Percentiles rank a stretch among this genome's conserved stretches.
Evolutionary conservation across 2,113 vertebrate genomes (phyloP).

Genomic region (Condylura cristata): DNA sequence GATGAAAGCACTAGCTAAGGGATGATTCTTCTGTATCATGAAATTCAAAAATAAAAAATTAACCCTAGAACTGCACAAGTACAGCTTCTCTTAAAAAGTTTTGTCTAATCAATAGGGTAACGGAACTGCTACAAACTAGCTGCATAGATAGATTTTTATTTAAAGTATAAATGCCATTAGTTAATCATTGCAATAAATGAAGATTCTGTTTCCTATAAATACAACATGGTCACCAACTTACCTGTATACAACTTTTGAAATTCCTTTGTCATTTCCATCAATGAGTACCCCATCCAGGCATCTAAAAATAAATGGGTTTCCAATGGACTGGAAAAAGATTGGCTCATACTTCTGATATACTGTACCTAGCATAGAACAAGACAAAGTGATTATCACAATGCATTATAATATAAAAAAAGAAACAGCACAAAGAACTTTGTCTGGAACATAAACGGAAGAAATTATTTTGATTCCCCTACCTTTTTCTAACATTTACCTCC

Average conservation of each 20-base stretch:
- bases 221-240: constrained; percentile 71
- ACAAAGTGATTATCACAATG: not conserved
- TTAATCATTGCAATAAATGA: not conserved
- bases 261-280: constrained; percentile 95
- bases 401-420: not conserved
- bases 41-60: not conserved
- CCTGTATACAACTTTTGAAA: constrained; percentile 94
- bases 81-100: not conserved
- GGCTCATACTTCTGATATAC: constrained; percentile 94
- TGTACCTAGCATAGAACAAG: constrained; percentile 86
- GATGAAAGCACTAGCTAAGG: fast-evolving
- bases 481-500: constrained; percentile 10
- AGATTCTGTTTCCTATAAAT: not conserved
- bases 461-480: not conserved
- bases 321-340: constrained; percentile 95
- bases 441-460: not conserved
- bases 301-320: constrained; percentile 95
- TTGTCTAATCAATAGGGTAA: not conserved
- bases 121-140: not conserved
- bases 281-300: constrained; percentile 94
- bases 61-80: not conserved
- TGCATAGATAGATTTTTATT: constrained; percentile 32
- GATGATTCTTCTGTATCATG: not conserved
- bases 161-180: not conserved
- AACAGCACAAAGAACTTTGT: not conserved